phyloP scores from a whole-genome alignment of 2,888 invertebrate genomes.

The Masnerella sp. region DNA sequence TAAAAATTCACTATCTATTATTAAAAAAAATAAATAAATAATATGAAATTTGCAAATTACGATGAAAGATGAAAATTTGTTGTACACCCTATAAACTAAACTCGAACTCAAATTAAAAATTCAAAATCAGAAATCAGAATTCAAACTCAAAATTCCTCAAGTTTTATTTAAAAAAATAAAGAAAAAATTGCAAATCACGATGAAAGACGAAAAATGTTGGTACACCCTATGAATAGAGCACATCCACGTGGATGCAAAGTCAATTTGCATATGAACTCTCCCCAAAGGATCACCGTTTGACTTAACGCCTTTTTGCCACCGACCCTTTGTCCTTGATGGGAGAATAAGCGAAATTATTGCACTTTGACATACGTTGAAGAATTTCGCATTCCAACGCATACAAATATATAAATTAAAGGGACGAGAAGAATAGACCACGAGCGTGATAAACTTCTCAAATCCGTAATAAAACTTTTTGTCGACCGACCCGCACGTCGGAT shows the following conservation, averaged over 20 bases:
- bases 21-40: no score
- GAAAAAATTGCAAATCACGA: no score
- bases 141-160: no score
- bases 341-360: constrained; percentile 48
- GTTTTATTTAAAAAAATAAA: no score
- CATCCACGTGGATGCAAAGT: constrained; percentile 46
- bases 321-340: constrained; percentile 54
- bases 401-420: constrained; percentile 45
- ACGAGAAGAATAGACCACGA: constrained; percentile 39
- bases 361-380: constrained; percentile 54
- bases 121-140: no score
- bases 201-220: background rate
- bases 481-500: constrained; percentile 21
- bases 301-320: constrained; percentile 75
- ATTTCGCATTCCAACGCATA: constrained; percentile 52
- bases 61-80: no score
- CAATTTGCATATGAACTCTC: constrained; percentile 74
- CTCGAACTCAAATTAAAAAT: no score
- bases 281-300: constrained; percentile 70
- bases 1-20: no score
- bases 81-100: no score
- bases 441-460: constrained; percentile 47
- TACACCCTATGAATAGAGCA: constrained; percentile 36
- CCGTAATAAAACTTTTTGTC: constrained; percentile 47
- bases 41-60: no score